Percentiles rank a stretch among this genome's conserved stretches.
These are phyloP conservation scores for Polia nebulosa DNA, from an alignment of 2,888 invertebrate genomes.

Conservation along the genomic window DNA sequence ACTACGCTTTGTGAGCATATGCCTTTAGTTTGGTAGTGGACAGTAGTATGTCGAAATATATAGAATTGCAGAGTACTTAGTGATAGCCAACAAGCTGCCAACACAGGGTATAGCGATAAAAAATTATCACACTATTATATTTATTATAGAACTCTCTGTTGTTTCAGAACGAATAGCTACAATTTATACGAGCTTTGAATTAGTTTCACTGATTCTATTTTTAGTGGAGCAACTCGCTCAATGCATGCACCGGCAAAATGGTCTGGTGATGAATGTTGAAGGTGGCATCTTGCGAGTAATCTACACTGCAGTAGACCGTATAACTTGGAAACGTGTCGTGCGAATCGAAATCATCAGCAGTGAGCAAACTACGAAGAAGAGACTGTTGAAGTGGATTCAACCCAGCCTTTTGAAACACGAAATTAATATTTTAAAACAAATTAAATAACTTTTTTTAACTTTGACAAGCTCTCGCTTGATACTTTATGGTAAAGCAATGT, in stretches of 20 bases:
- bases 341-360: background rate
- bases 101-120: no score
- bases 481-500: no score
- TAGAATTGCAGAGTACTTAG: no score
- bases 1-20: conserved; percentile 32
- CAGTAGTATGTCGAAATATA: conserved; percentile 4
- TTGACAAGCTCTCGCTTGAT: no score
- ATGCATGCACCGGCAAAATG: background rate
- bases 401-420: no score
- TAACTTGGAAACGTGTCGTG: no score
- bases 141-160: no score
- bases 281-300: background rate
- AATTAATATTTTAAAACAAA: no score
- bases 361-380: background rate
- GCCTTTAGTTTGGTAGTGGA: conserved; percentile 17
- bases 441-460: no score
- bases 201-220: background rate
- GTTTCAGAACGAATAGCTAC: background rate
- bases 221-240: background rate
- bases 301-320: background rate
- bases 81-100: background rate
- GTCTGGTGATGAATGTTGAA: background rate
- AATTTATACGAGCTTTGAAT: no score
- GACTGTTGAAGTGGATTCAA: no score
- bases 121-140: no score